phyloP scores from a whole-genome alignment of 2,888 invertebrate genomes.

The Neria commutata region DNA sequence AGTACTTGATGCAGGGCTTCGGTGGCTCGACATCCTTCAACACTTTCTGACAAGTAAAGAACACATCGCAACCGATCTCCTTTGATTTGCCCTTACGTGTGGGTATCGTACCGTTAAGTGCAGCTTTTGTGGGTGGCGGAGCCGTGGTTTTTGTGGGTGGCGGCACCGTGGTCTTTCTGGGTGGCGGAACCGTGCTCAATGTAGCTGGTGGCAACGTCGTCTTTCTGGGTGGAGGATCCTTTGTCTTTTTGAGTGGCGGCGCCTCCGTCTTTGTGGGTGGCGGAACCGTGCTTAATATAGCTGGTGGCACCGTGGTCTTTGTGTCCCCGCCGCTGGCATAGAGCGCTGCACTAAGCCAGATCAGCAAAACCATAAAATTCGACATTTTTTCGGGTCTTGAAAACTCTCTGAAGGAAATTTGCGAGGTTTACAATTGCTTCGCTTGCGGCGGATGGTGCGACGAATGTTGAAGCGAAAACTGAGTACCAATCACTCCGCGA shows the following conservation, averaged over 20 bases:
- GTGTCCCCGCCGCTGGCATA: too few species aligned
- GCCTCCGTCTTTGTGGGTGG: conserved; percentile 1
- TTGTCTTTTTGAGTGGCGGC: too few species aligned
- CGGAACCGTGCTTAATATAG: conserved; percentile 5
- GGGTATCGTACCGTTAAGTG: conserved; percentile 6
- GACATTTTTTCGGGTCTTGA: too few species aligned
- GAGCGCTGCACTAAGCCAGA: too few species aligned
- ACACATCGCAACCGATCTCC: conserved; percentile 36
- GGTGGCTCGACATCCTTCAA: conserved; percentile 36
- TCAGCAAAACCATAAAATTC: too few species aligned
- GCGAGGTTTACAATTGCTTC: too few species aligned
- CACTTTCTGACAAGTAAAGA: conserved; percentile 44
- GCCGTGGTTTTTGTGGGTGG: conserved; percentile 24
- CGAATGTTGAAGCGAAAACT: too few species aligned
- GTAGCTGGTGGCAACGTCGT: conserved; percentile 7
- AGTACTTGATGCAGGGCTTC: conserved; percentile 50
- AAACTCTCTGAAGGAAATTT: too few species aligned
- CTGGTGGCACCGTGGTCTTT: conserved; percentile 9
- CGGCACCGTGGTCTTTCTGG: not conserved
- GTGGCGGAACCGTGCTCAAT: conserved; percentile 4
- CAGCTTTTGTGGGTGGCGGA: conserved; percentile 23
- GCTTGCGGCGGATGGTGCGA: too few species aligned
- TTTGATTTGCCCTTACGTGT: conserved; percentile 37
- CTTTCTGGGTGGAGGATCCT: too few species aligned
- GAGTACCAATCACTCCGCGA: too few species aligned